phyloP scores from a whole-genome alignment of 2,797 vertebrate genomes.

The Neostethus bicornis region DNA sequence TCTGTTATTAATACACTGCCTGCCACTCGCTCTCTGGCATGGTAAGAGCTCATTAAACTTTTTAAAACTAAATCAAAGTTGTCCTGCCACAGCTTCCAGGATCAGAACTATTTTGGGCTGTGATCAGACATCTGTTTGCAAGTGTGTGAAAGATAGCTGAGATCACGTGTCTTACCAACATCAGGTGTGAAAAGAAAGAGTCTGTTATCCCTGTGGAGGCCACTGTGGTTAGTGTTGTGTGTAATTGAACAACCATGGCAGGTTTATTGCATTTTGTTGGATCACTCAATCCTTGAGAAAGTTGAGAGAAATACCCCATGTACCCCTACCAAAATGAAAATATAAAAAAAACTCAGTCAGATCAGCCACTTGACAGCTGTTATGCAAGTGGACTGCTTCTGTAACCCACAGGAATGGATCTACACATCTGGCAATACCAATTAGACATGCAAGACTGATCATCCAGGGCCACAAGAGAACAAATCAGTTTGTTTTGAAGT shows the following conservation, averaged over 20 bases:
- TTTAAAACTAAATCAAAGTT: slow-evolving; percentile 19
- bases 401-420: slow-evolving; percentile 51
- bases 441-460: slow-evolving; percentile 63
- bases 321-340: background rate
- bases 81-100: slow-evolving; percentile 10
- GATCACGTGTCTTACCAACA: slow-evolving; percentile 61
- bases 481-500: slow-evolving; percentile 47
- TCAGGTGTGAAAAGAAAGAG: slow-evolving; percentile 65
- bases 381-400: slow-evolving; percentile 47
- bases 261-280: slow-evolving; percentile 60
- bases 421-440: slow-evolving; percentile 68
- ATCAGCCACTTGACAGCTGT: slow-evolving; percentile 61
- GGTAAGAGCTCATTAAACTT: slow-evolving; percentile 35
- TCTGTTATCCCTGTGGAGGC: slow-evolving; percentile 49
- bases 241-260: slow-evolving; percentile 52
- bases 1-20: slow-evolving; percentile 55
- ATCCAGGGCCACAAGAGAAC: slow-evolving; percentile 40
- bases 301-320: slow-evolving; percentile 21
- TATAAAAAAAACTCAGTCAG: slow-evolving; percentile 28
- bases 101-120: slow-evolving; percentile 20
- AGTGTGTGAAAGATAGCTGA: slow-evolving; percentile 45
- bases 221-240: slow-evolving; percentile 59
- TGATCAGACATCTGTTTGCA: slow-evolving; percentile 55
- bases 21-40: slow-evolving; percentile 57
- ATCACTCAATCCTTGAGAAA: slow-evolving; percentile 31